Evolutionary conservation across 2,113 vertebrate genomes (phyloP).

Genomic region (Varanus komodoensis): DNA sequence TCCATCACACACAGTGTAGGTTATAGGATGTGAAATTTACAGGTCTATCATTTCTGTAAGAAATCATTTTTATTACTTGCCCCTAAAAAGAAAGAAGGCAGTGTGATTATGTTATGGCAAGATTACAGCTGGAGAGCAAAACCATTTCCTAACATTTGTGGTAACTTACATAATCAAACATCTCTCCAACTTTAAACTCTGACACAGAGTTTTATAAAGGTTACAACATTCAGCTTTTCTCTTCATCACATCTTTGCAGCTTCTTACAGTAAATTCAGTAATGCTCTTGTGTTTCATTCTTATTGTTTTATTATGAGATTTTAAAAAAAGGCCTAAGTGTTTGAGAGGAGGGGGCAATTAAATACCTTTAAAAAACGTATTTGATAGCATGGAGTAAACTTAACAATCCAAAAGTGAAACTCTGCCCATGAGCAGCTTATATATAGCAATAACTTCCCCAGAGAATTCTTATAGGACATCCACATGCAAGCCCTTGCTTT

Average conservation of each 20-base stretch:
- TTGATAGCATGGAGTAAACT: neutral
- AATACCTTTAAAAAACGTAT: neutral
- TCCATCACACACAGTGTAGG: neutral
- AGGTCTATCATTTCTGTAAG: neutral
- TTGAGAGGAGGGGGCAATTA: no score
- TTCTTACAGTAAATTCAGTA: neutral
- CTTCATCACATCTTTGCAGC: neutral
- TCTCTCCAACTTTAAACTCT: neutral
- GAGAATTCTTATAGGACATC: neutral
- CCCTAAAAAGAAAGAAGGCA: neutral
- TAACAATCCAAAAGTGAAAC: neutral
- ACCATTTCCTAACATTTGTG: neutral
- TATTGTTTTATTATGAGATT: neutral
- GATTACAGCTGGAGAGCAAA: neutral
- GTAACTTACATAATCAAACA: neutral
- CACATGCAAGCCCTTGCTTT: no score
- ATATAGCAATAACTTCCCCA: no score
- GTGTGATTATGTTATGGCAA: neutral
- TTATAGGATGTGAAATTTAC: neutral
- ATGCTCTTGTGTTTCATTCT: neutral
- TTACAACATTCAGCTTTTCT: neutral
- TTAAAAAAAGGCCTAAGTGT: no score
- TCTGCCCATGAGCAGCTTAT: no score
- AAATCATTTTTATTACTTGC: neutral
- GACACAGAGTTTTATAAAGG: neutral